Evolutionary conservation across 1,140 invertebrate genomes (phyloP), one percentile per base, ranked within the genome.

Genomic region (Drosophila nikananu): DNA sequence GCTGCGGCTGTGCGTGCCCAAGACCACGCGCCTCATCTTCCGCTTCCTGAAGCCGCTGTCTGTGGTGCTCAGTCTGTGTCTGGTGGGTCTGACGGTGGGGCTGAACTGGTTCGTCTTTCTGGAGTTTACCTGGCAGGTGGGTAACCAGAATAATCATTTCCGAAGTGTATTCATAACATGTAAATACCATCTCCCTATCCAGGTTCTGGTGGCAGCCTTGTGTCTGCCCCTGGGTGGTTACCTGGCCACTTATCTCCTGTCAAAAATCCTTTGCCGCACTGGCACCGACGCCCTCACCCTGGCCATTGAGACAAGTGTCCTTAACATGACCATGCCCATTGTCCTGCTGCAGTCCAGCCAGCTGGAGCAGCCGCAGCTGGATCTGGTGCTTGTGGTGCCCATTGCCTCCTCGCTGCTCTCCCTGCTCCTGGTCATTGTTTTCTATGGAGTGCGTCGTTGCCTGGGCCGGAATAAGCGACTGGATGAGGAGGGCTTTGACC

Each of bases 261-360:
- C 83, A 5, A 82, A 77, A 58, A 4, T 87, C 5, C 32, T 87
- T 3, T 80, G 83, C n/a, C 80, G 83, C 10, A 61, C 79, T 0
- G 27, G 73, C 30, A 82, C 80, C n/a, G 83, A 87, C 27, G 57
- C 82, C n/a, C 39, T 87, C 17, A 87, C 83, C 0, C 35, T 87
- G 25, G 35, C 76, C 41, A 61, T 86, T 8, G 83, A 87, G 32
- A 80, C 82, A 2, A 80, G 82, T 44, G 83, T 87, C 17, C 58
- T 87, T 10, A 87, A 86, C 64, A 86, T 86, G 80, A 80, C 77
- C 37, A 61, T 87, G 65, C 83, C 83, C 17, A 82, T 87, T 42
- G 64, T 87, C 21, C 51, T 87, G 49, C 59, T 87, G 37, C 71
- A 86, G 41, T 78, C 78, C 27, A 80, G 80, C 10, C 76, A 68